Base-by-base conservation (phyloP, 2,797 vertebrate genomes). In the Ambastaia sidthimunki region DNA sequence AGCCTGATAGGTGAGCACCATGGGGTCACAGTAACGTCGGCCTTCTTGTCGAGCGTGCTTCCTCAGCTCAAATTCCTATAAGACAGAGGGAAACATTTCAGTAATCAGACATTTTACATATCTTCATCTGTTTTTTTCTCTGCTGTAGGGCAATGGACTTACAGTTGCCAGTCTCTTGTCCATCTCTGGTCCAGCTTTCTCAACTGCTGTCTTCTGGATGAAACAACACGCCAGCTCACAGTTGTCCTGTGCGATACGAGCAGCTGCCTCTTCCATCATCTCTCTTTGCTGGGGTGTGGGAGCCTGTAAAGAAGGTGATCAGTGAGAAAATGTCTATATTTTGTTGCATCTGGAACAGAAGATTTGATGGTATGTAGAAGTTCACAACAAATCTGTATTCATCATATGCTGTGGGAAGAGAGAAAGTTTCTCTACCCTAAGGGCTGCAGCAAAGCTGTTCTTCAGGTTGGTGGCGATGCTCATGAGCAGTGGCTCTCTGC, bases 101-200 rank as follows among this genome's bases (percentile, higher is more conserved):
- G 28, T 4, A 28, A 28, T 28, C 28, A 28, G 13, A 1, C 2
- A 5, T n/a, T n/a, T 7, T 16, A n/a, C 13, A 50, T 5, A 52
- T 52, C 18, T 52, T 52, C 5, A 52, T n/a, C 50, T 54, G 50
- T 4, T 54, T 54, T 52, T 7, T 5, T 37, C 34, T 37, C 4
- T 31, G 41, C 12, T 34, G 21, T 18, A 7, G 3, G 21, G 28
- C 2, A 28, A 28, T 4, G 28, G 28, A 91, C 96, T 94, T 90
- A 99, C 98, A 81, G 98, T 99, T 60, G 98, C 98, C 0, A 99
- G 94, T 86, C 98, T 95, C 90, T 99, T 99, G 89, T 99, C 98
- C 98, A 99, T 99, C 89, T 99, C 98, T 1, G 98, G 98, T 34
- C 98, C 97, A 73, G 98, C 98, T 88, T 99, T 99, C 89, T 99